Conservation (phyloP, 1,140 invertebrate genomes). For the Aphaenogaster floridana region DNA sequence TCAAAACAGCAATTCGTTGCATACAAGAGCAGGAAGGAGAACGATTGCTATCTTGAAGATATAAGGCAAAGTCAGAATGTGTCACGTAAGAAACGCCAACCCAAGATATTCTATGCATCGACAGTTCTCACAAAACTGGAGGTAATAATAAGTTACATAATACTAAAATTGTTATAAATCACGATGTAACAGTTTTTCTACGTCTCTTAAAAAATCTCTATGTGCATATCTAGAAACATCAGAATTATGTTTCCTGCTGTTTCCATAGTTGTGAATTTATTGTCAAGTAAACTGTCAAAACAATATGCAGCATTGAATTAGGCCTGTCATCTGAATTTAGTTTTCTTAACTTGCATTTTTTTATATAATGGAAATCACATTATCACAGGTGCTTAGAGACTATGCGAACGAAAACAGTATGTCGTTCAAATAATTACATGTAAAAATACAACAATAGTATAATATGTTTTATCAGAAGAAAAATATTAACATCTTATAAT, state of each 20-base stretch:
- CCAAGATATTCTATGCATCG: conserved; percentile 75
- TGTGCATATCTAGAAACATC: background rate
- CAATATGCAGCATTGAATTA: background rate
- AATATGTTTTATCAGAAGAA: background rate
- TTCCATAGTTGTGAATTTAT: background rate
- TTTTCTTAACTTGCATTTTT: background rate
- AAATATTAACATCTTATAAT: background rate
- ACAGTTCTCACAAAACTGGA: conserved; percentile 77
- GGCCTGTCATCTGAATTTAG: background rate
- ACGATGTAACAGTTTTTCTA: background rate
- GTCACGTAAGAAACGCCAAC: conserved; percentile 40
- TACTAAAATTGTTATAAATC: background rate
- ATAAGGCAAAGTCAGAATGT: conserved; percentile 51
- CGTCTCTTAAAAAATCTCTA: background rate
- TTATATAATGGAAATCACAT: background rate
- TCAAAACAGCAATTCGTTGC: conserved; percentile 80
- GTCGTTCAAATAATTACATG: conserved; percentile 5
- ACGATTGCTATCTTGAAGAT: conserved; percentile 81
- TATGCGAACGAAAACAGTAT: background rate
- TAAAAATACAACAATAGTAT: background rate
- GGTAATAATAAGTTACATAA: conserved; percentile 69
- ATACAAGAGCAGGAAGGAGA: conserved; percentile 76
- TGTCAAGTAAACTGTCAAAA: background rate
- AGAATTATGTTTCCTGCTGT: background rate
- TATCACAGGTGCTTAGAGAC: background rate